Conservation (phyloP, 2,113 vertebrate genomes). For the Hemiscyllium ocellatum region DNA sequence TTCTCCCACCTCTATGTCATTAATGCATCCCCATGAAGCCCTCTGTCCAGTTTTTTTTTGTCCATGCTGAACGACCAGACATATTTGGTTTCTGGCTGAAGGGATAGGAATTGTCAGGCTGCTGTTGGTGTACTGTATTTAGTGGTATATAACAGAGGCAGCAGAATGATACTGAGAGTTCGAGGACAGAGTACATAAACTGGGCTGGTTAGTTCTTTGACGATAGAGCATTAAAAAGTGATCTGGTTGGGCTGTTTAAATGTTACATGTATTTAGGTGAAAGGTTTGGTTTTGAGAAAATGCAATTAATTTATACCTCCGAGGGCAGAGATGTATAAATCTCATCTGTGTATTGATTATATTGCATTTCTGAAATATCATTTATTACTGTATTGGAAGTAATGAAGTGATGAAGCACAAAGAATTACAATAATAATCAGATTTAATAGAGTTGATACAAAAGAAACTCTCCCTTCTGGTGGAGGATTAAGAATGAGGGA, state of each 20-base stretch:
- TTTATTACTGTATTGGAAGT: background rate
- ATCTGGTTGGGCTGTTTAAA: background rate
- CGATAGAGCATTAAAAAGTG: background rate
- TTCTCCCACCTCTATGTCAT: background rate
- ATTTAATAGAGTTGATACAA: background rate
- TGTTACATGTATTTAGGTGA: background rate
- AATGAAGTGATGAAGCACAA: background rate
- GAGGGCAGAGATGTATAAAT: background rate
- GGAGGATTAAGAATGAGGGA: background rate
- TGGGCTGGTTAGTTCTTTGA: background rate
- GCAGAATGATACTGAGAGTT: background rate
- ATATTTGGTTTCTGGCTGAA: background rate
- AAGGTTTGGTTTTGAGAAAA: background rate
- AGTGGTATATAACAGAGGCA: background rate
- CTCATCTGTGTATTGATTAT: background rate
- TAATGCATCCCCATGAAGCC: background rate
- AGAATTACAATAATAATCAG: background rate
- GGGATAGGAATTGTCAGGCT: background rate
- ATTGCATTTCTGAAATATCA: background rate
- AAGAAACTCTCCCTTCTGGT: background rate
- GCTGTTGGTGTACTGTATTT: background rate
- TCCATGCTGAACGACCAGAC: background rate
- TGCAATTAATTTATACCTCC: background rate
- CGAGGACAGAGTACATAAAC: background rate
- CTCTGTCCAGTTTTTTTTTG: background rate